Percentiles rank a stretch among this genome's conserved stretches.
These are phyloP conservation scores for Chamaea fasciata DNA, from an alignment of 2,113 vertebrate genomes.

Conservation along the genomic window DNA sequence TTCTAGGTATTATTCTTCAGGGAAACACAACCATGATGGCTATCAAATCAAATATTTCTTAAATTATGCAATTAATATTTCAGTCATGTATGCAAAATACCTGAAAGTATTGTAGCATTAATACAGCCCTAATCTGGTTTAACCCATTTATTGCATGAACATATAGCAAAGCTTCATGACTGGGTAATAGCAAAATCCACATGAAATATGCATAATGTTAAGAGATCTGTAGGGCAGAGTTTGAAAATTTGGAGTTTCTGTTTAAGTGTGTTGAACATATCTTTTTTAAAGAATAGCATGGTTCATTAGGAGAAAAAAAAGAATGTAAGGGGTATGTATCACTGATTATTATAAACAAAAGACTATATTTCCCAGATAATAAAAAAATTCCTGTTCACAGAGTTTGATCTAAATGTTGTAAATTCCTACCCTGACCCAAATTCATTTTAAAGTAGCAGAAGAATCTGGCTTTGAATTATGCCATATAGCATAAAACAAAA, in stretches of 20 bases:
- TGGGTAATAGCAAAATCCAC: neutral
- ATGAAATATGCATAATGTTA: neutral
- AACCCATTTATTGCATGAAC: neutral
- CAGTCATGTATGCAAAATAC: neutral
- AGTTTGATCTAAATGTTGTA: neutral
- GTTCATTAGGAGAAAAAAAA: neutral
- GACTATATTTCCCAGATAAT: neutral
- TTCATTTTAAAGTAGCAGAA: neutral
- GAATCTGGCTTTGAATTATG: neutral
- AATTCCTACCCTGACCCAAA: neutral
- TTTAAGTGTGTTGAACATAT: neutral
- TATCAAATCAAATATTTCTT: neutral
- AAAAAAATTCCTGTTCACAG: neutral
- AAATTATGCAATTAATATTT: neutral
- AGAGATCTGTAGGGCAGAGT: neutral
- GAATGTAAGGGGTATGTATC: neutral
- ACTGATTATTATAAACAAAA: neutral
- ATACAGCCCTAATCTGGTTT: neutral
- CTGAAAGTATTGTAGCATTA: neutral
- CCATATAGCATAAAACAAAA: neutral
- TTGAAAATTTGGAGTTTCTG: neutral
- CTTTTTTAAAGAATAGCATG: neutral
- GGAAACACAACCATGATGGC: neutral
- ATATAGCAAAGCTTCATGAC: neutral
- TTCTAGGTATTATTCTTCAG: neutral